These are phyloP conservation scores for Sweltsa coloradensis DNA, from an alignment of 1,140 invertebrate genomes.

Conservation along the genomic window DNA sequence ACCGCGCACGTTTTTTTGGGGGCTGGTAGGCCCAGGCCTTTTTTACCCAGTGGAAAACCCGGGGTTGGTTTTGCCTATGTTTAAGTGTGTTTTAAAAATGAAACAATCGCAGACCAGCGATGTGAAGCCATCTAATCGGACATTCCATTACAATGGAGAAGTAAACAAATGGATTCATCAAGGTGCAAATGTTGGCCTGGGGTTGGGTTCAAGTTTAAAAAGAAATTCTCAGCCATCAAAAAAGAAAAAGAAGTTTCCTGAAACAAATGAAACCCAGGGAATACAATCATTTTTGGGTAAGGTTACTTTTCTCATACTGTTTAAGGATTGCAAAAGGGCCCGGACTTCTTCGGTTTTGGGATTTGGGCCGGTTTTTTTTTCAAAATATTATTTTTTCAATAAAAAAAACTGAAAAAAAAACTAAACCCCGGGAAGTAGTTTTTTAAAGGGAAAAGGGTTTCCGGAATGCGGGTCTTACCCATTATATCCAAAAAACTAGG, in stretches of 20 bases:
- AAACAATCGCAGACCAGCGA: not conserved
- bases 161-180: constrained; percentile 11
- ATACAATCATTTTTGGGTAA: not conserved
- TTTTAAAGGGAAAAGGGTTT: too few species aligned
- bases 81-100: not conserved
- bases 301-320: not conserved
- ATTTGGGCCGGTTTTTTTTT: not conserved
- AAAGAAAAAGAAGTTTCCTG: not conserved
- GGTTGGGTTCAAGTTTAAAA: not conserved
- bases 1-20: constrained; percentile 3
- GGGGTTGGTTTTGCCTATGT: constrained; percentile 1
- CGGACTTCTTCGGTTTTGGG: not conserved
- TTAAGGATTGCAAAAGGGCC: not conserved
- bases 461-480: too few species aligned
- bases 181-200: constrained; percentile 3
- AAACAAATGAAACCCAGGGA: not conserved
- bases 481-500: too few species aligned
- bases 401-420: too few species aligned
- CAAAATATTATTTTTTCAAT: too few species aligned
- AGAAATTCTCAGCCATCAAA: not conserved
- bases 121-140: not conserved
- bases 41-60: not conserved
- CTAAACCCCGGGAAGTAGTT: too few species aligned
- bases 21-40: constrained; percentile 1
- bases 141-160: constrained; percentile 10